A percentile compares a stretch with the other conserved stretches of the same genome.
Conservation (phyloP, 2,113 vertebrate genomes). For the Varanus salvator region DNA sequence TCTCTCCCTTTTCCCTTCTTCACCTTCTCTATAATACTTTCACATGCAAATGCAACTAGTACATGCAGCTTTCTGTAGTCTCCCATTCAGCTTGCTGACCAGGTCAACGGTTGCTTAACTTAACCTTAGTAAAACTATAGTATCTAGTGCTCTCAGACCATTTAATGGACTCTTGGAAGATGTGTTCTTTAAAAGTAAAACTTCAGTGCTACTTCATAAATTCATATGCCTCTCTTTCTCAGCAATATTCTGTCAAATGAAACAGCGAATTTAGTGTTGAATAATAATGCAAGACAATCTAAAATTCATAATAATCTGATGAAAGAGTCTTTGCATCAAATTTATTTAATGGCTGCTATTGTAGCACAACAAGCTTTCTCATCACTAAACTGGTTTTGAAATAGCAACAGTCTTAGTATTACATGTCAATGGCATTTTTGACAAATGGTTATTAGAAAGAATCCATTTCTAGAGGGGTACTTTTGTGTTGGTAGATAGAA, state of each 20-base stretch:
- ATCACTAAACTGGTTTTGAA: conserved; percentile 47
- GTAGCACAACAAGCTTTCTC: background rate
- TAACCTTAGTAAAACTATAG: background rate
- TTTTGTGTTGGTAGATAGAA: conserved; percentile 48
- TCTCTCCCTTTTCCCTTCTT: background rate
- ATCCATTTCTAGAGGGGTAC: conserved; percentile 13
- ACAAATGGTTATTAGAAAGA: conserved; percentile 50
- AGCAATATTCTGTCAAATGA: conserved; percentile 4
- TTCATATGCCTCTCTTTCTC: conserved; percentile 16
- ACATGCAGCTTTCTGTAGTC: background rate
- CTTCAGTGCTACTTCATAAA: background rate
- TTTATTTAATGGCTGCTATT: background rate
- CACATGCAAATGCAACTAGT: background rate
- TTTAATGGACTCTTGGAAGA: background rate
- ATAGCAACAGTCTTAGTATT: conserved; percentile 38
- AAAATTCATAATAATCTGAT: background rate
- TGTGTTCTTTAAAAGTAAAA: background rate
- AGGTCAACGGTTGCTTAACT: background rate
- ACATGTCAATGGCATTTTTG: conserved; percentile 62
- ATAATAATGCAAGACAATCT: conserved; percentile 18
- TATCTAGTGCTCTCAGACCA: background rate
- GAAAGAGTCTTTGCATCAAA: background rate
- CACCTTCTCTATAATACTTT: too few relatives aligned
- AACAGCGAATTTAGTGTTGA: background rate
- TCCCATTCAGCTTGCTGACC: background rate